Percentiles rank a stretch among this genome's conserved stretches.
These are phyloP conservation scores for Orthosia cruda DNA, from an alignment of 2,888 invertebrate genomes.

Conservation along the genomic window DNA sequence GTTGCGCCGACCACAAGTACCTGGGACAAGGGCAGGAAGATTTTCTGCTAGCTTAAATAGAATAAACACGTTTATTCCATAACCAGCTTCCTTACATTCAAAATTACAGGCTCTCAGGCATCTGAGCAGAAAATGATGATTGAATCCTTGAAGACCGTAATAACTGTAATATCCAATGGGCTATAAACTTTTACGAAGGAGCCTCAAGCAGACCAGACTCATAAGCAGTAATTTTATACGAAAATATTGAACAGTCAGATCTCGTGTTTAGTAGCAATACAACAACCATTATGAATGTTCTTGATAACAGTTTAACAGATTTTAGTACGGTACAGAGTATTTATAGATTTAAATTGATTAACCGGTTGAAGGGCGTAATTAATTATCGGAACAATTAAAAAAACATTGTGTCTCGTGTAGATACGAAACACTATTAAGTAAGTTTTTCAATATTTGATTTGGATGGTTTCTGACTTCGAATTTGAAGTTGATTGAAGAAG, in stretches of 20 bases:
- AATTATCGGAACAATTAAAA: too few species aligned
- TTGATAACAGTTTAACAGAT: background rate
- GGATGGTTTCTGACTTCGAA: too few species aligned
- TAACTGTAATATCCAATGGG: background rate
- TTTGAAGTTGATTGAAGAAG: too few species aligned
- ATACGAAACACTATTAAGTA: too few species aligned
- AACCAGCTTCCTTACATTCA: background rate
- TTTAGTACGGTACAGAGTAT: too few species aligned
- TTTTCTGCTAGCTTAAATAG: too few species aligned
- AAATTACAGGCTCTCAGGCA: background rate
- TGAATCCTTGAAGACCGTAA: conserved; percentile 6
- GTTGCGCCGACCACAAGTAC: too few species aligned
- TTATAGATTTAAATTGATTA: background rate
- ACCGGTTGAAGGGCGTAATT: too few species aligned
- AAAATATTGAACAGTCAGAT: background rate
- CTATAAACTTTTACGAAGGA: conserved; percentile 17
- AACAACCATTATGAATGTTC: background rate
- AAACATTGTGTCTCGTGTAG: too few species aligned
- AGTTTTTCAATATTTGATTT: too few species aligned
- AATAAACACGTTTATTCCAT: background rate
- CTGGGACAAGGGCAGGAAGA: too few species aligned
- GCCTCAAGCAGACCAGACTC: background rate
- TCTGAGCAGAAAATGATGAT: background rate
- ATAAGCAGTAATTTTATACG: background rate
- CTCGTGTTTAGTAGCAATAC: conserved; percentile 1